A percentile compares a stretch with the other conserved stretches of the same genome.
Conservation (phyloP, 2,113 vertebrate species). For the Crotophaga sulcirostris region DNA sequence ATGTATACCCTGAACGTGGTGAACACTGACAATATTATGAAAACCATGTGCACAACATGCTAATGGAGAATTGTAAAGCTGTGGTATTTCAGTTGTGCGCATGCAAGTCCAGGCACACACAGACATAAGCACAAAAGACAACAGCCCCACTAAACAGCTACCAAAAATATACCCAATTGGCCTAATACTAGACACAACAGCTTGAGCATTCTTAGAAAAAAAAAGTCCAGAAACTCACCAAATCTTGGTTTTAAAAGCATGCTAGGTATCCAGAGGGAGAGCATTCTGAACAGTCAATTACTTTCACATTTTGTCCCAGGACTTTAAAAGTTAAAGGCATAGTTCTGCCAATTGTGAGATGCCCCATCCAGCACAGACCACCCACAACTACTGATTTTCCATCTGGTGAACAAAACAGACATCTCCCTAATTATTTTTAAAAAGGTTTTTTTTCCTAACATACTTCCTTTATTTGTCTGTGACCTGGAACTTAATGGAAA, state of each 20-base stretch:
- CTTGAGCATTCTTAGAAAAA: slow-evolving; percentile 32
- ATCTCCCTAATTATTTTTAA: slow-evolving; percentile 87
- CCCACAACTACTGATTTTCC: slow-evolving; percentile 83
- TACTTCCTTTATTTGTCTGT: slow-evolving; percentile 85
- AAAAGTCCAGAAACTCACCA: slow-evolving; percentile 66
- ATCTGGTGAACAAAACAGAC: slow-evolving; percentile 87
- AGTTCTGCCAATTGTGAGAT: slow-evolving; percentile 81
- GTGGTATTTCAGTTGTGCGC: neutral
- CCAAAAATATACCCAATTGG: slow-evolving; percentile 26
- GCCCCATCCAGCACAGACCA: slow-evolving; percentile 83
- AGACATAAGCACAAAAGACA: slow-evolving; percentile 39
- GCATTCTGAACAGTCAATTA: slow-evolving; percentile 71
- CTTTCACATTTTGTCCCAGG: slow-evolving; percentile 78
- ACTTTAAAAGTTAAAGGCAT: slow-evolving; percentile 82
- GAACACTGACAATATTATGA: neutral
- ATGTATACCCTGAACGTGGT: neutral
- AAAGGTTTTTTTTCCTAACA: slow-evolving; percentile 80
- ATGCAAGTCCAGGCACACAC: neutral
- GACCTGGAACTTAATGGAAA: slow-evolving; percentile 85
- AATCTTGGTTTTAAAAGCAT: slow-evolving; percentile 56
- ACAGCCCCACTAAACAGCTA: slow-evolving; percentile 4
- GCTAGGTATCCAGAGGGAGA: slow-evolving; percentile 56
- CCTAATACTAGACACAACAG: slow-evolving; percentile 31
- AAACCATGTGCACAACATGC: neutral
- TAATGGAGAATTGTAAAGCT: slow-evolving; percentile 6